phyloP scores from a whole-genome alignment of 2,113 vertebrate species.

The Microtus montanus region DNA sequence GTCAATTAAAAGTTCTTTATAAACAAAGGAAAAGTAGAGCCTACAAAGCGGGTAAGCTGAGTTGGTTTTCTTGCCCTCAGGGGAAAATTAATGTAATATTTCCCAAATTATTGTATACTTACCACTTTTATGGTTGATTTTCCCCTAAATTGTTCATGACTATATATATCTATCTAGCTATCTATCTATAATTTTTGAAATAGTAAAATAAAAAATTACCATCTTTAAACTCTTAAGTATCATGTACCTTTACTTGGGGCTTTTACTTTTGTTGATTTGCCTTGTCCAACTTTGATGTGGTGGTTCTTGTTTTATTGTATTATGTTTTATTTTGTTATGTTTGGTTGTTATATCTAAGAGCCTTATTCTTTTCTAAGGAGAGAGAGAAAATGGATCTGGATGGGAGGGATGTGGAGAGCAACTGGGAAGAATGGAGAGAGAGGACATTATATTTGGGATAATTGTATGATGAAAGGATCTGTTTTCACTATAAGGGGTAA shows the following conservation, averaged over 20 bases:
- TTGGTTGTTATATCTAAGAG: background rate
- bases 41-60: background rate
- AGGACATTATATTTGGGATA: background rate
- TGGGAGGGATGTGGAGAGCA: too few species aligned
- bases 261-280: background rate
- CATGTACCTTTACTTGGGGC: too few species aligned
- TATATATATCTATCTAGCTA: too few species aligned
- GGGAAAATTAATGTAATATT: background rate
- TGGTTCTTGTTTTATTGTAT: background rate
- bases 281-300: background rate
- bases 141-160: background rate
- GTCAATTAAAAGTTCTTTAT: background rate
- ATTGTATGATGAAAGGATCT: background rate
- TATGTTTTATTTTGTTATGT: background rate
- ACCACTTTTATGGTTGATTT: background rate
- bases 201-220: background rate
- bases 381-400: background rate
- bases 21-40: accelerated
- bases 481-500: background rate
- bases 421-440: background rate
- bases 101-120: background rate
- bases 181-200: background rate
- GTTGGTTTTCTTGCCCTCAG: background rate
- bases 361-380: background rate
- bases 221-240: background rate